phyloP scores from a whole-genome alignment of 2,797 vertebrate genomes.

The Phalloptychus januarius region DNA sequence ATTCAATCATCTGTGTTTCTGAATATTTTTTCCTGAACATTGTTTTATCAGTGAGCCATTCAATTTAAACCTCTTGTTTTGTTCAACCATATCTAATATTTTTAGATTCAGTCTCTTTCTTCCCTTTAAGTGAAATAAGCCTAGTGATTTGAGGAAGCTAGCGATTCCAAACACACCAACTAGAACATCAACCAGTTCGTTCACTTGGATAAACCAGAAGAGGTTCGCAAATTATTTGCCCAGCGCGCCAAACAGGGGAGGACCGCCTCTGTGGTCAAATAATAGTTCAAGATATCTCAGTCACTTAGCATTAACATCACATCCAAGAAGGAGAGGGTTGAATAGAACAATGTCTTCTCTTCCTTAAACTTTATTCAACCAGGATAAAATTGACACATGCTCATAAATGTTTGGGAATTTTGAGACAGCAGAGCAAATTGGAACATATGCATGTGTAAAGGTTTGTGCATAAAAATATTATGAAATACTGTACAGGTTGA shows the following conservation, averaged over 20 bases:
- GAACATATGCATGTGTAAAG: not conserved
- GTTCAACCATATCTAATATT: not conserved
- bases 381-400: not conserved
- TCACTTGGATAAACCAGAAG: no score
- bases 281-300: no score
- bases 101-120: not conserved
- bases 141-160: no score
- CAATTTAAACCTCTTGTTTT: not conserved
- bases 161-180: no score
- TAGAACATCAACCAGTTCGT: no score
- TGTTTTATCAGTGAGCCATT: not conserved
- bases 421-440: not conserved
- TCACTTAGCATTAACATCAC: no score
- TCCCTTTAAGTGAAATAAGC: not conserved
- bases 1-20: not conserved
- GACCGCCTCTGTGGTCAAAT: no score
- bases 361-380: no score
- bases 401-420: not conserved
- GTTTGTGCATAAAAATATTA: not conserved
- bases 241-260: no score
- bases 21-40: not conserved
- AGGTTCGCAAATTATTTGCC: no score
- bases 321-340: no score
- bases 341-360: no score
- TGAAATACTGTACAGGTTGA: not conserved